phyloP scores from a whole-genome alignment of 2,113 vertebrate genomes.

The Baryphthengus martii region DNA sequence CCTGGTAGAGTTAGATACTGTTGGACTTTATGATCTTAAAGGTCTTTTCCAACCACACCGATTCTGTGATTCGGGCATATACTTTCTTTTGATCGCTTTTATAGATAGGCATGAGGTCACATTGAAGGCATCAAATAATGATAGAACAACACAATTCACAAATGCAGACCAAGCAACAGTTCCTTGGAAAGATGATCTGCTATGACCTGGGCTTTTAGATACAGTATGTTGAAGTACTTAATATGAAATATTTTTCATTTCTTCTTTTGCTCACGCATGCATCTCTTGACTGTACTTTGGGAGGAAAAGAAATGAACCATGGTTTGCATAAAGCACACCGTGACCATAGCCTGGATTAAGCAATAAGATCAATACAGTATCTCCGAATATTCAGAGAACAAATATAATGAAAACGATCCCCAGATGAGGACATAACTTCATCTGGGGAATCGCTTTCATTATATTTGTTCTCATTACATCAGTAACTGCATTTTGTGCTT shows the following conservation, averaged over 20 bases:
- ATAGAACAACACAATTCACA: not conserved
- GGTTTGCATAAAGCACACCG: not conserved
- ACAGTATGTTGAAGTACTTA: not conserved
- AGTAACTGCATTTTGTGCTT: not conserved
- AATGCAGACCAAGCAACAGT: not conserved
- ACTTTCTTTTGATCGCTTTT: not conserved
- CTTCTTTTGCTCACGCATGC: not conserved
- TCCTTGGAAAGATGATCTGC: not conserved
- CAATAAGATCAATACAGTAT: not conserved
- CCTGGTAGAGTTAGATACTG: too few species aligned
- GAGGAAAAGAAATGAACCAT: not conserved
- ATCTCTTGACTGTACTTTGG: not conserved
- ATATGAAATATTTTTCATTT: not conserved
- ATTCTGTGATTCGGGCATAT: too few species aligned
- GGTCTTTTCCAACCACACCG: too few species aligned
- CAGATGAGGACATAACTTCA: too few species aligned
- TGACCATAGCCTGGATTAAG: not conserved
- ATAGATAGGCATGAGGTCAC: not conserved
- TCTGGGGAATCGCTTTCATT: not conserved
- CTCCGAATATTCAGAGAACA: not conserved
- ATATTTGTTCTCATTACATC: not conserved
- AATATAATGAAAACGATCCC: too few species aligned
- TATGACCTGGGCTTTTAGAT: not conserved
- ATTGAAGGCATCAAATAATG: not conserved
- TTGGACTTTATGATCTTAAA: too few species aligned